phyloP scores from a whole-genome alignment of 2,797 vertebrate species.

The Graptemys geographica region DNA sequence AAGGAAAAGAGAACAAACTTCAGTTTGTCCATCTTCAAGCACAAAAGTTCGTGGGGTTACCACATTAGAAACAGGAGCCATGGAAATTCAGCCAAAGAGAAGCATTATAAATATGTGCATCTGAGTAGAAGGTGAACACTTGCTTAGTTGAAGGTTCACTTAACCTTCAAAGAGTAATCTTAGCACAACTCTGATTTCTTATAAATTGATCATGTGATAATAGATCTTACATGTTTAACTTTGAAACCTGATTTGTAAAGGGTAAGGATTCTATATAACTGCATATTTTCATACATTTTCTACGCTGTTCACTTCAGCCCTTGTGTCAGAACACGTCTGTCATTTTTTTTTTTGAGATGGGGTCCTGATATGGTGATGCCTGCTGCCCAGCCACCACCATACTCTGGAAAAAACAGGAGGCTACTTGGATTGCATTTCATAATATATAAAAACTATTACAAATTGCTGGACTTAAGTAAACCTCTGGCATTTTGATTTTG shows the following conservation, averaged over 20 bases:
- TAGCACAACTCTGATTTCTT: background rate
- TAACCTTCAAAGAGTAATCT: background rate
- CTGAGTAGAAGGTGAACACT: background rate
- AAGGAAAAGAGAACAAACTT: background rate
- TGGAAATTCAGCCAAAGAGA: background rate
- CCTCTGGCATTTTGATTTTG: slow-evolving; percentile 57
- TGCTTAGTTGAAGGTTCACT: background rate
- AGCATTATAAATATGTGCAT: background rate
- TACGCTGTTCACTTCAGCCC: background rate
- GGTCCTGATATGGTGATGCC: slow-evolving; percentile 35
- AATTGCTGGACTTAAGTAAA: slow-evolving; percentile 46
- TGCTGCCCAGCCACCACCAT: slow-evolving; percentile 8
- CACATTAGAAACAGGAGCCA: background rate
- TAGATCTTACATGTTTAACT: background rate
- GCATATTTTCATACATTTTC: background rate
- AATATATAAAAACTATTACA: slow-evolving; percentile 47
- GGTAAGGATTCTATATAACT: background rate
- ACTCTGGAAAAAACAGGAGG: slow-evolving; percentile 65
- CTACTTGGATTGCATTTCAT: slow-evolving; percentile 68
- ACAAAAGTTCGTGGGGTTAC: background rate
- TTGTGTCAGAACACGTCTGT: slow-evolving; percentile 18
- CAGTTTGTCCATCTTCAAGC: background rate
- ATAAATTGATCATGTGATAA: accelerated
- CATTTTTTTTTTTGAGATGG: slow-evolving; percentile 58
- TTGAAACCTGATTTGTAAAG: slow-evolving; percentile 31